Base-by-base conservation (phyloP, 2,797 vertebrate species). In the Cynopterus sphinx region DNA sequence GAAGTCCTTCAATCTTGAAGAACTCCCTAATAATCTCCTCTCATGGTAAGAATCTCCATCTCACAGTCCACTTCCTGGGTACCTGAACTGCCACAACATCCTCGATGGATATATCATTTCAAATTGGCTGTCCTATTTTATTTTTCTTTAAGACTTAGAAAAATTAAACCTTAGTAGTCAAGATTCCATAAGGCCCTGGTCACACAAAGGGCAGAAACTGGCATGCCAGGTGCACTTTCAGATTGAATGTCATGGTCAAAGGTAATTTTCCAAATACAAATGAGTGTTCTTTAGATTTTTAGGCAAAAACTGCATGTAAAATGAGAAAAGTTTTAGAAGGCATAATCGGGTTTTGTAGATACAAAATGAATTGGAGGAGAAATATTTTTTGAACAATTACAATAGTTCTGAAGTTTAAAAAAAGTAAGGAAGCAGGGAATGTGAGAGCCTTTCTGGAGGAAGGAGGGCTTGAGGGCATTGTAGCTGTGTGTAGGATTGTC, bases 271-370 rank as follows among this genome's bases (percentile, higher is more conserved):
- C 6, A 85, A 90, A 63, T 41, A 87, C 16, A 28, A 93, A 78
- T 81, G 86, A 87, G 61, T 36, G 31, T 95, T 95, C 61, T 95
- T 33, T 55, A 65, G 43, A 55, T 78, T 91, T 95, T 87, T 78
- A 41, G 55, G 21, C 49, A 93, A 96, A 84, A 55, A 33, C 0
- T 63, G 92, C 55, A 88, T 65, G 81, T 93, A 95, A 90, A 93
- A 63, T 78, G 85, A 95, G 55, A 70, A 82, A 70, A 73, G 39
- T 70, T 90, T n/a, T 74, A 87, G 46, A 53, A 90, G 51, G 49
- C 36, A 11, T 93, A 85, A 70, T 85, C 79, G 93, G 71, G 33
- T 51, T 95, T 90, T 70, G 21, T 63, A 57, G 9, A 1, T 77
- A 63, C 55, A 73, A 63, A 94, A 36, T 19, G n/a, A 87, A 51